Percentiles rank a stretch among this genome's conserved stretches.
Conservation (phyloP, 2,113 vertebrate species). For the Nymphicus hollandicus region DNA sequence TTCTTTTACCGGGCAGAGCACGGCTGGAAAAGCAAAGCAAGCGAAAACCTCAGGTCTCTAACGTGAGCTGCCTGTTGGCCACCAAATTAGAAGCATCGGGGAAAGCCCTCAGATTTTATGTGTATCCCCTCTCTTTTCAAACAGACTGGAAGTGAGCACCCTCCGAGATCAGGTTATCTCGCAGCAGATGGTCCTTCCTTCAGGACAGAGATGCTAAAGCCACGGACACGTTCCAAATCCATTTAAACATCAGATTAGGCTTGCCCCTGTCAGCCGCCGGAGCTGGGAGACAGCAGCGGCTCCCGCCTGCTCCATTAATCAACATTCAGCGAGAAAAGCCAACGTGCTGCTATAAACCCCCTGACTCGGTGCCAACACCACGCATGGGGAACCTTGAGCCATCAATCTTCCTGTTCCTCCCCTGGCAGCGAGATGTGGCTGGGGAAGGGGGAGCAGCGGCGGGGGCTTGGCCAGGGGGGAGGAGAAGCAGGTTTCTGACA, state of each 20-base stretch:
- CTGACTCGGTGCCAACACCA: constrained; percentile 13
- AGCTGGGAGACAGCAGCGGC: constrained; percentile 47
- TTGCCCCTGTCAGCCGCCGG: constrained; percentile 38
- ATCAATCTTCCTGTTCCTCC: constrained; percentile 1
- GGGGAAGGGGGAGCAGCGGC: neutral
- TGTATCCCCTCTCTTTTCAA: neutral
- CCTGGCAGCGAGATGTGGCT: neutral
- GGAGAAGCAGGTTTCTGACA: neutral
- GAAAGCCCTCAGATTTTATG: neutral
- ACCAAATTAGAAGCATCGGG: neutral
- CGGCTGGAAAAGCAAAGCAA: neutral
- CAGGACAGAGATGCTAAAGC: constrained; percentile 49
- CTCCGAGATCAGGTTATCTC: neutral
- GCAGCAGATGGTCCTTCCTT: constrained; percentile 53
- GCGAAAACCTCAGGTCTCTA: neutral
- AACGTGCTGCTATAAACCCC: constrained; percentile 8
- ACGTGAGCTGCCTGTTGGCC: neutral
- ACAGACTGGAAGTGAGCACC: neutral
- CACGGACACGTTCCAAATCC: constrained; percentile 37
- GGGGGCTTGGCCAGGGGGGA: neutral
- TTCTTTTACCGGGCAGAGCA: neutral
- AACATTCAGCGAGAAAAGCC: constrained; percentile 58
- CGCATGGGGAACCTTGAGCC: neutral
- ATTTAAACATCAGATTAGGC: constrained; percentile 43
- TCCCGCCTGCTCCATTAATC: constrained; percentile 59